Evolutionary conservation across 2,888 invertebrate genomes (phyloP), one percentile per base, ranked within the genome.

Genomic region (Athalia rosae): DNA sequence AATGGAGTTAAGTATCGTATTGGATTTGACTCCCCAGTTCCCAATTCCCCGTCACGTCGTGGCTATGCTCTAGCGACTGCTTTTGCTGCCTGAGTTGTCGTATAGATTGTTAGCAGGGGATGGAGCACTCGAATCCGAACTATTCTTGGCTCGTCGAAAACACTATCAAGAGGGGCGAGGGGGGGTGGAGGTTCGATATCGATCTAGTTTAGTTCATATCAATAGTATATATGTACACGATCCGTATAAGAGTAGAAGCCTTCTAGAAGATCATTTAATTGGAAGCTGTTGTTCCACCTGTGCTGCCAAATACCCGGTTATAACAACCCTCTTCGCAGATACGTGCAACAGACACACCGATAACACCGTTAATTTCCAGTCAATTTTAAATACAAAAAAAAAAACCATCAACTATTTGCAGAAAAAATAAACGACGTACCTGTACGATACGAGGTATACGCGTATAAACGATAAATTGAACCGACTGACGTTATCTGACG

Each of bases 1-100:
- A 71, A 71, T 71, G 71, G 71, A 71, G 71, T 58, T 71, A 71
- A 71, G 71, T 71, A 71, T 71, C 71, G 71, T 71, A 71, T 71
- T 71, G 71, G 71, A 71, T 71, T 71, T 71, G 71, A 71, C 71
- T 71, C 71, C 58, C 58, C n/a, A 58, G 58, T 45, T 56, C 58
- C 71, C 71, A 45, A 58, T 56, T 71, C 71, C 71, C 71, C 41
- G 71, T 71, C 71, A 71, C 71, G 71, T 71, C 56, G 58, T n/a
- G 56, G 45, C 45, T 43, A 13, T 28, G 28, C 28, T 28, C 28
- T 28, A 28, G 28, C 28, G 28, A 28, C 28, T 28, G 28, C 28
- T 28, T 28, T 28, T 28, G 28, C 28, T 28, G 28, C 28, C 28
- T 28, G 28, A 28, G 28, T 28, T 28, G 28, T 28, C 28, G 28